Base-by-base conservation (phyloP, 1,140 invertebrate species). In the Aricia agestis region DNA sequence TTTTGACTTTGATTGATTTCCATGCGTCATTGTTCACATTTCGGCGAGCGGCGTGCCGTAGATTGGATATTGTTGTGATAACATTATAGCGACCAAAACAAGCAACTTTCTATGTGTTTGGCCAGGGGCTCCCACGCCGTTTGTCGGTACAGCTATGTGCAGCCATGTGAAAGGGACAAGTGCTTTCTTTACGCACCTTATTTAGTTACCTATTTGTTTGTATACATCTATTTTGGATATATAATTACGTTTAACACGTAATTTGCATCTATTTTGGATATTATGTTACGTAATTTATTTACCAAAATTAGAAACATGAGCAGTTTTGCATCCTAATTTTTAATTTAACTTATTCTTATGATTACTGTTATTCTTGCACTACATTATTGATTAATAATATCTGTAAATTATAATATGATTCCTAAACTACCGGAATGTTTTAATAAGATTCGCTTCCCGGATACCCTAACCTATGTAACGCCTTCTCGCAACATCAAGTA, bases 41-140 rank as follows among this genome's bases (percentile, higher is more conserved):
- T 52, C 45, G 45, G 11, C 45, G 45, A 52, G 45, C 11, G 10
- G 45, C 13, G 45, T 52, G 45, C 45, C 45, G 45, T 52, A 52
- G 45, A 52, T 52, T 63, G 18, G 1, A 63, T 63, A 19, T 63
- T 63, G 59, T 19, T 63, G 18, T 63, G 59, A 63, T 63, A 63
- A 25, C 6, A 36, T 36, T 63, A 11, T 63, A 19, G 59, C 7
- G 25, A 36, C 32, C 59, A 13, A 17, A 10, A 69, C 57, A 73
- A 71, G 70, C 78, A 71, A 80, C 84, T 88, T 88, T 88, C 86
- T 83, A 81, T 69, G 66, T 71, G 76, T 76, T 79, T 63, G 18
- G 17, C 81, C 75, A 32, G 15, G 67, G 79, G 77, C 83, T 87
- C 86, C 84, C 84, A 85, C 84, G 81, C 79, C 76, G 76, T 85